These are phyloP conservation scores for Epizoanthus stellaris DNA, from an alignment of 92 coral and sea anemone genomes.

Conservation along the genomic window DNA sequence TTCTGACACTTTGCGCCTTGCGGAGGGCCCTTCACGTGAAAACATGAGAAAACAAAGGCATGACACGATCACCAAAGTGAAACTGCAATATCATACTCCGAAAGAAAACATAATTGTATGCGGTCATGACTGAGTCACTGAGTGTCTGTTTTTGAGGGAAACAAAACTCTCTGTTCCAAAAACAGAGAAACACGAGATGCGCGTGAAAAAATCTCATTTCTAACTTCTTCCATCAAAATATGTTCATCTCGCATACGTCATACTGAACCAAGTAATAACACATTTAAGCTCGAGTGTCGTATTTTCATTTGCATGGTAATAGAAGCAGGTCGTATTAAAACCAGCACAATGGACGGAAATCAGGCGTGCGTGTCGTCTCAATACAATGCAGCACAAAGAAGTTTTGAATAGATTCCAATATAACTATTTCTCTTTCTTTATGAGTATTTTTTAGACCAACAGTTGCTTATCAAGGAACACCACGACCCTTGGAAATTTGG, in stretches of 20 bases:
- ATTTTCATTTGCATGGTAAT: slow-evolving; percentile 41
- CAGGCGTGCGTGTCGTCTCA: slow-evolving; percentile 38
- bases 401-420: neutral
- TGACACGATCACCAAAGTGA: slow-evolving; percentile 9
- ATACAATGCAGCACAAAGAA: slow-evolving; percentile 22
- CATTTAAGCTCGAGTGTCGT: neutral
- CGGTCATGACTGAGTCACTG: neutral
- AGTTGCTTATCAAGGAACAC: neutral
- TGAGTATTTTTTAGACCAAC: slow-evolving; percentile 1
- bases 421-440: slow-evolving; percentile 21
- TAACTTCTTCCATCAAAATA: neutral
- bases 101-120: neutral
- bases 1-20: neutral
- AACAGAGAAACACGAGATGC: neutral
- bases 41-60: slow-evolving; percentile 10
- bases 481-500: neutral
- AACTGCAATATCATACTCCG: slow-evolving; percentile 15
- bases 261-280: slow-evolving; percentile 13
- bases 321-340: slow-evolving; percentile 10
- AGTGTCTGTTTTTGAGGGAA: neutral
- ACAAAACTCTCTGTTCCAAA: neutral
- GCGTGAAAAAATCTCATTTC: neutral
- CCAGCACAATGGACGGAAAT: slow-evolving; percentile 32
- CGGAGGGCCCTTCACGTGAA: neutral
- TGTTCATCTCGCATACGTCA: neutral